A percentile compares a stretch with the other conserved stretches of the same genome.
Conservation (phyloP, 2,888 invertebrate species). For the Philopedon plagiatum region DNA sequence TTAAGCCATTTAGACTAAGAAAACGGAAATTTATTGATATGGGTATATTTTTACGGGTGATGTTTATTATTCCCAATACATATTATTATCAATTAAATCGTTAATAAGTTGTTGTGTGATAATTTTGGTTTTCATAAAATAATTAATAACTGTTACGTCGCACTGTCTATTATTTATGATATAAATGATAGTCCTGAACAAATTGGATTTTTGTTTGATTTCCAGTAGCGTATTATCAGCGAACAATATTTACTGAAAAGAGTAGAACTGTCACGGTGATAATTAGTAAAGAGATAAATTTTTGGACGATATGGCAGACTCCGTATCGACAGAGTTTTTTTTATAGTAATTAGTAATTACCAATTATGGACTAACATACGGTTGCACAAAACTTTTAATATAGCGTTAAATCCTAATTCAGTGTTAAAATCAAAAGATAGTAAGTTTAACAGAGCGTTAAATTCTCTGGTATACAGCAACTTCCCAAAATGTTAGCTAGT, state of each 20-base stretch:
- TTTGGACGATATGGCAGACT: not conserved
- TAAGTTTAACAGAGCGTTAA: too few species aligned
- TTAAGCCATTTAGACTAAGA: conserved; percentile 7
- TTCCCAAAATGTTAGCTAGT: too few species aligned
- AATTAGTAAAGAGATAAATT: conserved; percentile 8
- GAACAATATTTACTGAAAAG: not conserved
- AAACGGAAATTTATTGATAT: conserved; percentile 4
- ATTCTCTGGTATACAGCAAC: too few species aligned
- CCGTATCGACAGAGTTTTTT: too few species aligned
- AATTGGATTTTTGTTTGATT: conserved; percentile 10
- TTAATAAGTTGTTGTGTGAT: conserved; percentile 16
- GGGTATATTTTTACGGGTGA: not conserved
- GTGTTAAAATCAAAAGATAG: too few species aligned
- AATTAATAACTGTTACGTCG: conserved; percentile 26
- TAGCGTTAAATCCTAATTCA: too few species aligned
- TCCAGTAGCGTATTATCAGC: not conserved
- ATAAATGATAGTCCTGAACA: not conserved
- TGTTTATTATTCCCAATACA: not conserved
- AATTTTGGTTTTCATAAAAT: conserved; percentile 15
- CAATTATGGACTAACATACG: too few species aligned
- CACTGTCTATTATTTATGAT: not conserved
- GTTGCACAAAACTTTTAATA: too few species aligned
- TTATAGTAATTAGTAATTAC: too few species aligned
- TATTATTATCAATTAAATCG: conserved; percentile 17
- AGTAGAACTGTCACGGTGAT: not conserved